Percentiles rank a stretch among this genome's conserved stretches.
Evolutionary conservation across 2,888 invertebrate genomes (phyloP).

Genomic region (Perdita meconis): DNA sequence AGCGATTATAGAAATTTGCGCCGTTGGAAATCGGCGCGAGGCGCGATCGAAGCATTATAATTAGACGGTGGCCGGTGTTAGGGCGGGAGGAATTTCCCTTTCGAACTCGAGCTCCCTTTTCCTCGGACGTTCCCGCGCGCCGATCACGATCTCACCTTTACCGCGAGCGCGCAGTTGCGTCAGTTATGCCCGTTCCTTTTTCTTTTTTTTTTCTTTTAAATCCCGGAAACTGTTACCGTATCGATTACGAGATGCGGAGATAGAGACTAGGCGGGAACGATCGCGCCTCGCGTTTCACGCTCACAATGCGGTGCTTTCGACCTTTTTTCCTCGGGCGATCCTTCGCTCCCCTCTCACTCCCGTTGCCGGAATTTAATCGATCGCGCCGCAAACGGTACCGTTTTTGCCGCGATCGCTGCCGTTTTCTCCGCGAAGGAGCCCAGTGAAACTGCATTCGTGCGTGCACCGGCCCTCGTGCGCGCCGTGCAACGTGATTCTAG

Average conservation of each 20-base stretch:
- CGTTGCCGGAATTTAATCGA: background rate
- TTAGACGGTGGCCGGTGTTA: too few species aligned
- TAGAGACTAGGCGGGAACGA: constrained; percentile 23
- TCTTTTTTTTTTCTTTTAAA: too few species aligned
- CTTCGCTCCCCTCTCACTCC: background rate
- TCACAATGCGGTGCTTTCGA: constrained; percentile 32
- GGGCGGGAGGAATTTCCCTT: constrained; percentile 4
- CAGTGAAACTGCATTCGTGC: constrained; percentile 40
- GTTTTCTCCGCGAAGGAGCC: constrained; percentile 45
- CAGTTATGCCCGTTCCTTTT: constrained; percentile 8
- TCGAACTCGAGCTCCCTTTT: background rate
- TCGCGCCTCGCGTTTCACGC: constrained; percentile 17
- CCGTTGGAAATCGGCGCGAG: too few species aligned
- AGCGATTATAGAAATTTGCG: too few species aligned
- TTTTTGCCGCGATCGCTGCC: constrained; percentile 38
- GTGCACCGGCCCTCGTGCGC: constrained; percentile 15
- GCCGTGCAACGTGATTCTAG: constrained; percentile 1
- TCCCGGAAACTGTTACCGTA: constrained; percentile 38
- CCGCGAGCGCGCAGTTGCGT: constrained; percentile 12
- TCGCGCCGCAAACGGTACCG: constrained; percentile 8
- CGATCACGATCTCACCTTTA: constrained; percentile 25
- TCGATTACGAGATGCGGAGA: constrained; percentile 29
- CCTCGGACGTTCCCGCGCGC: background rate
- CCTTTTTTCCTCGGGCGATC: constrained; percentile 1
- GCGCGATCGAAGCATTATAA: too few species aligned